phyloP scores from a whole-genome alignment of 2,113 vertebrate genomes.

The Archilochus colubris region DNA sequence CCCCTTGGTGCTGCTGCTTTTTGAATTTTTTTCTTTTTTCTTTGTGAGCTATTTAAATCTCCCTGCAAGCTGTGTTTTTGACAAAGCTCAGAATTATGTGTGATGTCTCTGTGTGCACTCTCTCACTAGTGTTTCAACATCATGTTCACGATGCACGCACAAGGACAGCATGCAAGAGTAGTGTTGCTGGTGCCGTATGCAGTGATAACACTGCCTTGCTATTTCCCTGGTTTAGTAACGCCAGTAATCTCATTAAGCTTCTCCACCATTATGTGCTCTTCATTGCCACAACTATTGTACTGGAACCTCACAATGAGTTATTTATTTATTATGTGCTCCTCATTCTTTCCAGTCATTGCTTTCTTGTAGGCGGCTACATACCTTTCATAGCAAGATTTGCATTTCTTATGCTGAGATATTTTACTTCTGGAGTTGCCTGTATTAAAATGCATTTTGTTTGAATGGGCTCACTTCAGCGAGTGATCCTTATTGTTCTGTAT shows the following conservation, averaged over 20 bases:
- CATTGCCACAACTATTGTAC: not conserved
- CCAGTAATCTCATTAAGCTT: constrained; percentile 45
- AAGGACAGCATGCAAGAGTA: not conserved
- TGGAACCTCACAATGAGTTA: constrained; percentile 22
- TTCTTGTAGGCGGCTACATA: not conserved
- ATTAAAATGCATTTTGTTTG: constrained; percentile 47
- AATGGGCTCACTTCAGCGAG: constrained; percentile 40
- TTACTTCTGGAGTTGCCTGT: constrained; percentile 26
- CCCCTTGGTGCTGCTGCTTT: not conserved
- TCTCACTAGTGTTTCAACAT: not conserved
- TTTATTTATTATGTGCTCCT: constrained; percentile 4
- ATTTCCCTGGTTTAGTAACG: constrained; percentile 31
- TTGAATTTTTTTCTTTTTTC: not conserved
- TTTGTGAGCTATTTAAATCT: not conserved
- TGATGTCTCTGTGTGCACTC: not conserved
- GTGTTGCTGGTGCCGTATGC: not conserved
- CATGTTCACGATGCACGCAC: accelerated
- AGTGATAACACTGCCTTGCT: constrained; percentile 1
- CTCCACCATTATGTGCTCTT: not conserved
- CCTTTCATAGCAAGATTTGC: constrained; percentile 46
- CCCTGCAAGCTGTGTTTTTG: not conserved
- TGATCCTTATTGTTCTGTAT: constrained; percentile 50
- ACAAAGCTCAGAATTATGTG: not conserved
- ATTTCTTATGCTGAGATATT: constrained; percentile 37
- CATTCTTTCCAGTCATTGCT: constrained; percentile 50